phyloP scores from a whole-genome alignment of 1,140 invertebrate species.

The Caenorhabditis briggsae region DNA sequence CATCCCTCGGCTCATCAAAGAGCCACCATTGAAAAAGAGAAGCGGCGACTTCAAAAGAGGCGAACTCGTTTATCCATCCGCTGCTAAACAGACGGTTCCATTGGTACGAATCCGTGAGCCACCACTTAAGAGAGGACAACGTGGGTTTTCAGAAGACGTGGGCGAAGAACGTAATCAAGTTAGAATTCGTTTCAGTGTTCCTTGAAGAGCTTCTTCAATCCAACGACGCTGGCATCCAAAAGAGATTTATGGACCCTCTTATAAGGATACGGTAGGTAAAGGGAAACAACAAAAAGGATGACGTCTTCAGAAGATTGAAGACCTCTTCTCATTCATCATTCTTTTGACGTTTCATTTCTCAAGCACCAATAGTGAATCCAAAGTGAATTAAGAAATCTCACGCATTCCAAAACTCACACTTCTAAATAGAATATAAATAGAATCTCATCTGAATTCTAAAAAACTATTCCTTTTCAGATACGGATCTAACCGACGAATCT shows the following conservation, averaged over 20 bases:
- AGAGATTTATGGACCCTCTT: constrained; percentile 45
- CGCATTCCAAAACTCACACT: no score
- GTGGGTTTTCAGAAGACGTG: neutral
- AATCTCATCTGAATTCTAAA: no score
- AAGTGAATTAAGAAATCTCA: no score
- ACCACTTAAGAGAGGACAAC: constrained; percentile 53
- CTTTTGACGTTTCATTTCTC: no score
- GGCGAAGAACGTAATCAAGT: neutral
- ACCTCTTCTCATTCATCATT: neutral
- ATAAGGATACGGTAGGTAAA: constrained; percentile 44
- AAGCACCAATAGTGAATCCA: no score
- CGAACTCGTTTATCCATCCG: constrained; percentile 52
- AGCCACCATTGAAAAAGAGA: constrained; percentile 51
- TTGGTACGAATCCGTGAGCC: constrained; percentile 51
- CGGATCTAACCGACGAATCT: constrained; percentile 20
- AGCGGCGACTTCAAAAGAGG: constrained; percentile 52
- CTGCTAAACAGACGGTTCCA: constrained; percentile 49
- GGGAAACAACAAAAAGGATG: neutral
- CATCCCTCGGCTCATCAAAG: constrained; percentile 23
- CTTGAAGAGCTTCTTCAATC: constrained; percentile 45
- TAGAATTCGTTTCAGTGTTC: constrained; percentile 12
- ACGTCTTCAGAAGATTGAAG: neutral
- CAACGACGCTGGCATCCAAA: constrained; percentile 10
- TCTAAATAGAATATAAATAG: neutral
- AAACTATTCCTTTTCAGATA: neutral